phyloP scores from a whole-genome alignment of 2,113 vertebrate genomes.

The Caranx ignobilis region DNA sequence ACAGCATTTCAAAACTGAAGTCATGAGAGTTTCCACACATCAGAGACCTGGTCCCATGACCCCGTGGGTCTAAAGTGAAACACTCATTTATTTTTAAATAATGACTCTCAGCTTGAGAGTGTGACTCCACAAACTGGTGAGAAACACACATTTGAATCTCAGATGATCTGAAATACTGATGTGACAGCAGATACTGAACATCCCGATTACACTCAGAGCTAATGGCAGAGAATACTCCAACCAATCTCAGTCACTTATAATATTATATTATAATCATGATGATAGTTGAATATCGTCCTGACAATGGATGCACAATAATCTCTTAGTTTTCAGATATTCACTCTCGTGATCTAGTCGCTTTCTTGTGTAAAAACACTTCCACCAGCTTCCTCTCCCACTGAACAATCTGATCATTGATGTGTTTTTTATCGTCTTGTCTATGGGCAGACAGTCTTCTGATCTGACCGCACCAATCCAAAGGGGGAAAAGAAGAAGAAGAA shows the following conservation, averaged over 20 bases:
- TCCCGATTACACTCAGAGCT: too few relatives aligned
- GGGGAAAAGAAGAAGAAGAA: constrained; percentile 1
- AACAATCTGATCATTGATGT: neutral
- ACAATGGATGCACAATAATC: too few relatives aligned
- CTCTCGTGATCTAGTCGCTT: too few relatives aligned
- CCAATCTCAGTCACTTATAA: neutral
- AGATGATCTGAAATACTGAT: neutral
- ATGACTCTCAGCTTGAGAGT: neutral
- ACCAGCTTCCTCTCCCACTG: too few relatives aligned
- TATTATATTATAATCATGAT: neutral
- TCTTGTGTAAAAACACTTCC: neutral
- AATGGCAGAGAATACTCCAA: too few relatives aligned
- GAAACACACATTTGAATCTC: too few relatives aligned
- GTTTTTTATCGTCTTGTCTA: neutral
- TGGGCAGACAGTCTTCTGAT: constrained; percentile 43
- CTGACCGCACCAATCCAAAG: constrained; percentile 1
- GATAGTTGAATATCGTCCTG: too few relatives aligned
- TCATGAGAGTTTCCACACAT: constrained; percentile 43
- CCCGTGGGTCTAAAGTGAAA: neutral
- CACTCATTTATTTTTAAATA: neutral
- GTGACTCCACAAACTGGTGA: neutral
- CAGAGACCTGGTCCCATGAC: constrained; percentile 40
- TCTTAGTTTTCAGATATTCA: too few relatives aligned
- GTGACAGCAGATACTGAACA: neutral
- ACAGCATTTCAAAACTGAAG: constrained; percentile 36